Conservation (phyloP, 2,888 invertebrate species). For the Acleris cristana region DNA sequence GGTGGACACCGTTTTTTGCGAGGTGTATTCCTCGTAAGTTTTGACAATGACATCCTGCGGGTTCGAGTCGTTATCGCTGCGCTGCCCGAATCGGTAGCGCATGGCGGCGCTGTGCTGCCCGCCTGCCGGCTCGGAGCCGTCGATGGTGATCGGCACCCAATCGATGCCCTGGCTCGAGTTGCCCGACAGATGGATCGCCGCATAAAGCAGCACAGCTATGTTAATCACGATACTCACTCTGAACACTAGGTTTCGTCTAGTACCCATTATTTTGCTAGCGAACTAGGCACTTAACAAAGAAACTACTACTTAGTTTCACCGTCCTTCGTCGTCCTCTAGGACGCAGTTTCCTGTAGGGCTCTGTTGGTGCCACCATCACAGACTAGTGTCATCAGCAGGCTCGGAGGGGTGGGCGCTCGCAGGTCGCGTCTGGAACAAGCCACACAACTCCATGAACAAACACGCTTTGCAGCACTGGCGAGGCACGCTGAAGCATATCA, state of each 20-base stretch:
- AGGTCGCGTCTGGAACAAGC: conserved; percentile 67
- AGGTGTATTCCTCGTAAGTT: conserved; percentile 67
- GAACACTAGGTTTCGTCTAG: conserved; percentile 87
- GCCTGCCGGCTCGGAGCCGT: conserved; percentile 65
- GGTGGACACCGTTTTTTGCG: conserved; percentile 74
- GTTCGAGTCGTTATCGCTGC: conserved; percentile 63
- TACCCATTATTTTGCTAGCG: conserved; percentile 70
- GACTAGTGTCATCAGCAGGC: conserved; percentile 77
- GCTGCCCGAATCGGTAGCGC: conserved; percentile 40
- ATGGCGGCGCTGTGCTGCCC: no score
- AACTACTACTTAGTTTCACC: conserved; percentile 61
- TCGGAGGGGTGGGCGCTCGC: conserved; percentile 61
- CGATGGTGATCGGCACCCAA: conserved; percentile 69
- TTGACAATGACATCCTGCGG: conserved; percentile 53
- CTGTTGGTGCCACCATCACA: conserved; percentile 81
- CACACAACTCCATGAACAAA: conserved; percentile 20
- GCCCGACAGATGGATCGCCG: conserved; percentile 85
- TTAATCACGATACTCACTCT: conserved; percentile 90
- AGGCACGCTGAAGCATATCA: neutral
- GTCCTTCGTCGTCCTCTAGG: conserved; percentile 83
- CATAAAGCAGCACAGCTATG: conserved; percentile 88
- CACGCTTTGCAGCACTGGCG: neutral
- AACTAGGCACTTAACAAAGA: conserved; percentile 72
- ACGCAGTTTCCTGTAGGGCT: conserved; percentile 80
- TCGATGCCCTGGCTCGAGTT: conserved; percentile 60